phyloP scores from a whole-genome alignment of 2,797 vertebrate species.

The Macroramphosus scolopax region DNA sequence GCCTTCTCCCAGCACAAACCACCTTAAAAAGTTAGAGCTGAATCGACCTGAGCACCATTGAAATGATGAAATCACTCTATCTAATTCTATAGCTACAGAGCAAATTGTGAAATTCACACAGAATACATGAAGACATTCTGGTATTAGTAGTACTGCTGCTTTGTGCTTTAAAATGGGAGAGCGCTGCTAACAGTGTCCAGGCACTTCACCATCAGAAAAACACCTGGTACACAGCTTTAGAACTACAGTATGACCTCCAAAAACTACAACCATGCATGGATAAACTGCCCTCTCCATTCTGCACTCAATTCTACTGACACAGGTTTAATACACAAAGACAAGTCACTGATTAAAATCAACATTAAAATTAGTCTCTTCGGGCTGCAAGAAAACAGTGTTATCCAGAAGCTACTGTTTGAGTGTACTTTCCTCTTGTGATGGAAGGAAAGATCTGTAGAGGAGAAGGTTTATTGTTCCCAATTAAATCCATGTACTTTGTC shows the following conservation, averaged over 20 bases:
- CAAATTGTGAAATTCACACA: conserved; percentile 40
- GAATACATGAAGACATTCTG: conserved; percentile 43
- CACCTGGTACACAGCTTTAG: conserved; percentile 56
- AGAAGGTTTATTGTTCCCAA: conserved; percentile 47
- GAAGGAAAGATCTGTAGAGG: conserved; percentile 44
- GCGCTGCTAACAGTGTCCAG: conserved; percentile 67
- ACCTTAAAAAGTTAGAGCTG: conserved; percentile 37
- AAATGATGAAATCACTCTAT: conserved; percentile 54
- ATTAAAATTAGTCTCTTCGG: conserved; percentile 61
- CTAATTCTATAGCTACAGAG: conserved; percentile 59
- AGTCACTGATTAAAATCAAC: conserved; percentile 70
- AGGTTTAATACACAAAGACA: conserved; percentile 68
- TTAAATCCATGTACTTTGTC: conserved; percentile 57
- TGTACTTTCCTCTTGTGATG: conserved; percentile 26
- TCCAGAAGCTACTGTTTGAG: conserved; percentile 61
- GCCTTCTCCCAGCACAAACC: conserved; percentile 51
- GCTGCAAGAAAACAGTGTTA: conserved; percentile 51
- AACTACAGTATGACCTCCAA: conserved; percentile 62
- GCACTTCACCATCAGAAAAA: conserved; percentile 66
- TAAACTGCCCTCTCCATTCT: conserved; percentile 54
- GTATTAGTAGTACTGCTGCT: conserved; percentile 50
- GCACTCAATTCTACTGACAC: conserved; percentile 60
- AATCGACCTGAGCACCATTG: conserved; percentile 68
- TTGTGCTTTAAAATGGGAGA: conserved; percentile 57
- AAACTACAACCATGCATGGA: conserved; percentile 71